phyloP scores from a whole-genome alignment of 2,888 invertebrate genomes.

The Sesia apiformis region DNA sequence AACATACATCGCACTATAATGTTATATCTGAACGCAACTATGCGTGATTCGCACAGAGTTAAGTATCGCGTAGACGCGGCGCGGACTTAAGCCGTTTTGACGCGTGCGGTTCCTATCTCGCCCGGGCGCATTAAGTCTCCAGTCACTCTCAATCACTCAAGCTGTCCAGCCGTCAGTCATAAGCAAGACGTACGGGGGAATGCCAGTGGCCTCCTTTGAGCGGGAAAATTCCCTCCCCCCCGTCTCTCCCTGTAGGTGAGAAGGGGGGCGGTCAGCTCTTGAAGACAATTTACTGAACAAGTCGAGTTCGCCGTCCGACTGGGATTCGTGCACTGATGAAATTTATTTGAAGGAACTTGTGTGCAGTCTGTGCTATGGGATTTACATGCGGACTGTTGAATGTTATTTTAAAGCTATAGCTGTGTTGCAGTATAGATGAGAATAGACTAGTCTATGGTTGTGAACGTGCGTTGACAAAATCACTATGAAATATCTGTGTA shows the following conservation, averaged over 20 bases:
- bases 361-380: conserved; percentile 46
- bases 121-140: conserved; percentile 68
- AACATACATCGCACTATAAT: conserved; percentile 6
- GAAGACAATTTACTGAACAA: conserved; percentile 71
- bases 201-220: conserved; percentile 53
- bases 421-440: no score
- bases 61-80: conserved; percentile 14
- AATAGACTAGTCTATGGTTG: no score
- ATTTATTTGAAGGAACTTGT: conserved; percentile 61
- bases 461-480: no score
- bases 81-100: conserved; percentile 28
- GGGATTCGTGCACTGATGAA: conserved; percentile 61
- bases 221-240: conserved; percentile 22
- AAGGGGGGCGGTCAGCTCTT: conserved; percentile 67
- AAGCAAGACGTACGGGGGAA: conserved; percentile 71
- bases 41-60: conserved; percentile 9
- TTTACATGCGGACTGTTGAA: conserved; percentile 35
- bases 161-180: conserved; percentile 72
- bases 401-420: conserved; percentile 12
- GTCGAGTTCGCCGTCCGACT: conserved; percentile 39
- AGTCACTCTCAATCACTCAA: conserved; percentile 74
- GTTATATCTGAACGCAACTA: conserved; percentile 18
- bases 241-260: conserved; percentile 14
- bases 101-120: conserved; percentile 33
- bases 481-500: no score